phyloP scores from a whole-genome alignment of 2,888 invertebrate species.

The Acholoe squamosa region DNA sequence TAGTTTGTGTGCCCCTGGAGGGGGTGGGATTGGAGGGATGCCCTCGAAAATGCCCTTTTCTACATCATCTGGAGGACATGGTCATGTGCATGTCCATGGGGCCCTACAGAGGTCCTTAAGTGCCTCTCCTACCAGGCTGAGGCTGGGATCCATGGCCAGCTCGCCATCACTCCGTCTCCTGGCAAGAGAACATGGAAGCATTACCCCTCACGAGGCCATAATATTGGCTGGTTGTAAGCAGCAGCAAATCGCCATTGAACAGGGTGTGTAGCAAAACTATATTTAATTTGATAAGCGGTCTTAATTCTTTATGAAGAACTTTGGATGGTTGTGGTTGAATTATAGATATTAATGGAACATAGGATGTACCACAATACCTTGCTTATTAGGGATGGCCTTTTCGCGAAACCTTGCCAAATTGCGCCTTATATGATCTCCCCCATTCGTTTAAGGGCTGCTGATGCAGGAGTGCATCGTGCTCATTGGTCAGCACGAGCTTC shows the following conservation, averaged over 20 bases:
- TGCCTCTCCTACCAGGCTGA: slow-evolving; percentile 35
- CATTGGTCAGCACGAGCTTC: too few species aligned
- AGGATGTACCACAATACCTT: too few species aligned
- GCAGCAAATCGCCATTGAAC: slow-evolving; percentile 26
- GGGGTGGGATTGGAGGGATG: neutral
- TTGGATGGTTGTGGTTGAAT: too few species aligned
- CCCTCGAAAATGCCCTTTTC: neutral
- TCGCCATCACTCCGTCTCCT: slow-evolving; percentile 47
- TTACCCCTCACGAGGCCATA: slow-evolving; percentile 37
- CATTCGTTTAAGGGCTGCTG: too few species aligned
- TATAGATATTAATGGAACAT: too few species aligned
- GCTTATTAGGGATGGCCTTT: too few species aligned
- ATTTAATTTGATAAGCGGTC: too few species aligned
- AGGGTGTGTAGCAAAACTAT: slow-evolving; percentile 40
- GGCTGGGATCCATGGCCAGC: slow-evolving; percentile 16
- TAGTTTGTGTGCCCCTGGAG: neutral
- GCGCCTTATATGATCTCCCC: too few species aligned
- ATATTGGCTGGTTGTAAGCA: slow-evolving; percentile 23
- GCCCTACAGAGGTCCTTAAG: slow-evolving; percentile 36
- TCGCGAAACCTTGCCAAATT: too few species aligned
- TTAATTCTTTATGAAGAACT: too few species aligned
- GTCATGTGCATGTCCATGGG: neutral
- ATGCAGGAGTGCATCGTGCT: too few species aligned
- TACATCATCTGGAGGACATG: slow-evolving; percentile 5
- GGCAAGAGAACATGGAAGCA: neutral